phyloP scores from a whole-genome alignment of 2,888 invertebrate genomes.

The Hybos culiciformis region DNA sequence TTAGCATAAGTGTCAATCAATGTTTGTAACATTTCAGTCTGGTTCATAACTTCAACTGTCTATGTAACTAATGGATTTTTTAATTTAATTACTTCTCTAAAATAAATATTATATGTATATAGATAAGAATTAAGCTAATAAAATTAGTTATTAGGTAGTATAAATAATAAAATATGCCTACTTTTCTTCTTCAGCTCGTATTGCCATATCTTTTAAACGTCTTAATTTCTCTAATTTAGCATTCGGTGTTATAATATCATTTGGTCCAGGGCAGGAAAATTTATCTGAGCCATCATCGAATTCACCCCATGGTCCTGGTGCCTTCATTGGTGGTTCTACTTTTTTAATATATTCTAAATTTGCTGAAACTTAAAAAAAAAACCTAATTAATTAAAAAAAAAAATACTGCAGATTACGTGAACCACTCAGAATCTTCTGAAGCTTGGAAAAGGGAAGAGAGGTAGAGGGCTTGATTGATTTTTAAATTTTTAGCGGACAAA shows the following conservation, averaged over 20 bases:
- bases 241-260: conserved; percentile 1
- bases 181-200: not conserved
- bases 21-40: conserved; percentile 32
- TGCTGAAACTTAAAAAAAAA: too few relatives aligned
- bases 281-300: not conserved
- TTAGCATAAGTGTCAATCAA: conserved; percentile 33
- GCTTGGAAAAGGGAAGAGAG: too few relatives aligned
- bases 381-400: too few relatives aligned
- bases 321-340: too few relatives aligned
- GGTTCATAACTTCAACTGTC: conserved; percentile 35
- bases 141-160: too few relatives aligned
- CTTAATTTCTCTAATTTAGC: not conserved
- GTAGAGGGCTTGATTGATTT: too few relatives aligned
- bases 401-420: too few relatives aligned
- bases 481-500: too few relatives aligned
- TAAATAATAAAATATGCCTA: not conserved
- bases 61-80: conserved; percentile 32
- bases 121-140: not conserved
- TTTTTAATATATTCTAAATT: too few relatives aligned
- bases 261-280: not conserved
- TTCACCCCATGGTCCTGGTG: not conserved
- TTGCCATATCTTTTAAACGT: not conserved
- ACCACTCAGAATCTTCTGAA: too few relatives aligned
- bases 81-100: conserved; percentile 24
- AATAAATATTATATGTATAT: not conserved